Evolutionary conservation across 2,113 vertebrate species (phyloP).

Genomic region (Oryzias woworae): DNA sequence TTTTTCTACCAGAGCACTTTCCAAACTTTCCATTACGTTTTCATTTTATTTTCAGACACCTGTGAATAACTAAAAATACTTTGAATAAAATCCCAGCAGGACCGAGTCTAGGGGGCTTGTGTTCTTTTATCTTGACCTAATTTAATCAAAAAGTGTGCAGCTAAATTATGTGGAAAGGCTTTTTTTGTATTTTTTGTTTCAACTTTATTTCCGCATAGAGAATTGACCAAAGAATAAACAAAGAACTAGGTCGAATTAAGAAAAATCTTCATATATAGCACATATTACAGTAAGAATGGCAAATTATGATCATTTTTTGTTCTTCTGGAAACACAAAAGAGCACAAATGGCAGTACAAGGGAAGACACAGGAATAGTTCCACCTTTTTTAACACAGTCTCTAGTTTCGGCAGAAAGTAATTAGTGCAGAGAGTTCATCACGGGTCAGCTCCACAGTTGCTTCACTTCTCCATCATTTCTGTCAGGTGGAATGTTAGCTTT

Average conservation of each 20-base stretch:
- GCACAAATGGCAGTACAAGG: constrained; percentile 29
- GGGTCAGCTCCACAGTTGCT: constrained; percentile 61
- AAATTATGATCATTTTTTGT: constrained; percentile 13
- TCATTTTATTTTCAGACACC: constrained; percentile 2
- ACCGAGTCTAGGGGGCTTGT: constrained; percentile 6
- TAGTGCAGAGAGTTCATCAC: constrained; percentile 65
- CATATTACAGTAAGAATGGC: constrained; percentile 16
- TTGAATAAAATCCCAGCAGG: constrained; percentile 31
- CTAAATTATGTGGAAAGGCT: constrained; percentile 3
- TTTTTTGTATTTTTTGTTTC: constrained; percentile 1
- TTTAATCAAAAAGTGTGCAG: constrained; percentile 14
- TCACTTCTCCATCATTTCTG: constrained; percentile 68
- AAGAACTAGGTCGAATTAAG: constrained; percentile 14
- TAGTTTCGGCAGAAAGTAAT: constrained; percentile 70
- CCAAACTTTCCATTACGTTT: constrained; percentile 37
- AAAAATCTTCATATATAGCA: constrained; percentile 10
- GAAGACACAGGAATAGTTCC: constrained; percentile 26
- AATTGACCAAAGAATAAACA: constrained; percentile 4
- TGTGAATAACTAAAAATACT: constrained; percentile 15
- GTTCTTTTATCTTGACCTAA: constrained; percentile 11
- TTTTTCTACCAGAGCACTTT: constrained; percentile 19
- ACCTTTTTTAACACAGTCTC: constrained; percentile 48
- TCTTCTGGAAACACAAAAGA: constrained; percentile 22
- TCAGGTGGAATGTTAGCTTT: constrained; percentile 62
- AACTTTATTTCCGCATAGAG: background rate